Evolutionary conservation across 1,140 invertebrate genomes (phyloP).

Genomic region (Triops longicaudatus): DNA sequence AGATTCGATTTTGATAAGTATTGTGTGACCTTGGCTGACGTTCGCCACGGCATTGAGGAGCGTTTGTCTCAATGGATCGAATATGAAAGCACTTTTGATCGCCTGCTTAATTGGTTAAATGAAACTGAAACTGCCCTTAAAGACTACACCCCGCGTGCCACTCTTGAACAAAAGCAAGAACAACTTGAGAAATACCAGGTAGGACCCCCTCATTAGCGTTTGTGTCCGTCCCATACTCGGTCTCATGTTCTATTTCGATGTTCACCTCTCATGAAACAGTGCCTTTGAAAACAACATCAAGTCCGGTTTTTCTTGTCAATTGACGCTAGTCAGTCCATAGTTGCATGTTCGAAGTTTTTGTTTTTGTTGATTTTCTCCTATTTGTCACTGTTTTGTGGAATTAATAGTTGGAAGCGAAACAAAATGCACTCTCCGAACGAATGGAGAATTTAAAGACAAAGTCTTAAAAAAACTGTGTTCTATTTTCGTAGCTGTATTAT

Average conservation of each 20-base stretch:
- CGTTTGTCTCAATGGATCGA: conserved; percentile 81
- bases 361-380: no score
- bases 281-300: background rate
- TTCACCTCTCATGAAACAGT: background rate
- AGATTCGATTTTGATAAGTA: conserved; percentile 73
- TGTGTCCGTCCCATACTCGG: background rate
- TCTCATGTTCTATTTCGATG: background rate
- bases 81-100: conserved; percentile 77
- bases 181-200: conserved; percentile 85
- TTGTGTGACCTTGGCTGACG: conserved; percentile 60
- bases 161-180: conserved; percentile 81
- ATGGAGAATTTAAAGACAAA: background rate
- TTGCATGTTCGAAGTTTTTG: background rate
- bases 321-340: background rate
- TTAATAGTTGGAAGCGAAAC: background rate
- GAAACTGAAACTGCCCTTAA: conserved; percentile 80
- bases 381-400: background rate
- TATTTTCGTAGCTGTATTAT: background rate
- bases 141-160: conserved; percentile 72
- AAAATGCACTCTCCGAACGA: background rate
- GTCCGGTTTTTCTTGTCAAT: background rate
- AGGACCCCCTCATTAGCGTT: conserved; percentile 33
- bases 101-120: conserved; percentile 68
- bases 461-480: background rate
- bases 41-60: conserved; percentile 67